These are phyloP conservation scores for Heterohyrax brucei DNA, from an alignment of 2,797 vertebrate species.

Conservation along the genomic window DNA sequence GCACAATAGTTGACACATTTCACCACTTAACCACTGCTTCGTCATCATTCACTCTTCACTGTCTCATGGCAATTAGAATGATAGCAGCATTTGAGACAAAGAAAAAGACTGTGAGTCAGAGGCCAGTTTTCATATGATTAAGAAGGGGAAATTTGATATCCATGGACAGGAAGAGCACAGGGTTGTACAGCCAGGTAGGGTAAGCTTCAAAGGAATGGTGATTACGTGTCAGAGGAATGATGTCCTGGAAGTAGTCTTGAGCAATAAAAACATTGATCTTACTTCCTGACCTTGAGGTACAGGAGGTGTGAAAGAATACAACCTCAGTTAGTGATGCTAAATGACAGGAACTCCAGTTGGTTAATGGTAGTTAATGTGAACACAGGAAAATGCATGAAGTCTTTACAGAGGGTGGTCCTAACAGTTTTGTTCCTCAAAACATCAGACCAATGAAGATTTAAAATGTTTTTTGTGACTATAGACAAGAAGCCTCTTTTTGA, in stretches of 20 bases:
- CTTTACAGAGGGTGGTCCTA: not conserved
- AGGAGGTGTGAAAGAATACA: not conserved
- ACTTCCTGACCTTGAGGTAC: not conserved
- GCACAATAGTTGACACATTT: not conserved
- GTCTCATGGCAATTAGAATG: not conserved
- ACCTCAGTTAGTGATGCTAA: not conserved
- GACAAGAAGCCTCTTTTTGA: not conserved
- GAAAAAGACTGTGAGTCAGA: not conserved
- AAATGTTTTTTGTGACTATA: not conserved
- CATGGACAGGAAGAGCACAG: not conserved
- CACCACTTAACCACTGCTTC: not conserved
- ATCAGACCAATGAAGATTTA: not conserved
- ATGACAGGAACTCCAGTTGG: not conserved
- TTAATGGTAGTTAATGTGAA: not conserved
- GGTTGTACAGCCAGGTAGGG: not conserved
- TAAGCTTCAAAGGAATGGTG: not conserved
- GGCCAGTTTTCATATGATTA: not conserved
- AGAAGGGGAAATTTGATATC: not conserved
- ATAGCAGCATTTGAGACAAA: not conserved
- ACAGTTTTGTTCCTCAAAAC: not conserved
- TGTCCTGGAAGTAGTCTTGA: not conserved
- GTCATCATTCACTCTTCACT: not conserved
- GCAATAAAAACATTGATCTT: not conserved
- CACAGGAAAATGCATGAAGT: not conserved
- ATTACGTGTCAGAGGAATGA: not conserved